A percentile compares a stretch with the other conserved stretches of the same genome.
These are phyloP conservation scores for Hypomecis punctinalis DNA, from an alignment of 2,888 invertebrate genomes.

Conservation along the genomic window DNA sequence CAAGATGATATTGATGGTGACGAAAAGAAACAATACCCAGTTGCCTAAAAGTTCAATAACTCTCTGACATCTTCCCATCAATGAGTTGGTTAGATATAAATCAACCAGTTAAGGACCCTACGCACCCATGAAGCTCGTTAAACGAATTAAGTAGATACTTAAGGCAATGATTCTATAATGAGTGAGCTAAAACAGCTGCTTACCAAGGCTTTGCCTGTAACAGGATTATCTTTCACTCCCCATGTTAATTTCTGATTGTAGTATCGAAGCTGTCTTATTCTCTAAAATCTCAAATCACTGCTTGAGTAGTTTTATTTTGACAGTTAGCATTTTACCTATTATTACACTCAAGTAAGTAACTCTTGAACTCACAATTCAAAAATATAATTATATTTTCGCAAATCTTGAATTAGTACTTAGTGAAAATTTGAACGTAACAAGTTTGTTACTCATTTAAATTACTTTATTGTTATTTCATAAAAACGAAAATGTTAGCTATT, in stretches of 20 bases:
- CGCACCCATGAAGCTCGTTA: slow-evolving; percentile 23
- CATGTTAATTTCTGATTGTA: background rate
- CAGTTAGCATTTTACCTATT: no score
- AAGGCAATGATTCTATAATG: slow-evolving; percentile 14
- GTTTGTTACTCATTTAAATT: no score
- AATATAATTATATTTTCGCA: no score
- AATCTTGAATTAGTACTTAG: no score
- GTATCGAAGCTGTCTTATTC: no score
- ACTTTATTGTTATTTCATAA: no score
- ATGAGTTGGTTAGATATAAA: slow-evolving; percentile 18
- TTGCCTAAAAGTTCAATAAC: slow-evolving; percentile 20
- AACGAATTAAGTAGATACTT: slow-evolving; percentile 21
- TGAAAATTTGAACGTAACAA: no score
- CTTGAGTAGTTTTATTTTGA: background rate
- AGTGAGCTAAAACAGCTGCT: slow-evolving; percentile 16
- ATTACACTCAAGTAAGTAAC: no score
- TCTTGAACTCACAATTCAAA: no score
- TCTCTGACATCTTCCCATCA: slow-evolving; percentile 21
- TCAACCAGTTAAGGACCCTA: slow-evolving; percentile 23
- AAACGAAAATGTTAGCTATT: no score
- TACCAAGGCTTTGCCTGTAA: background rate
- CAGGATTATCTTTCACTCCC: background rate
- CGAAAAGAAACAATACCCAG: slow-evolving; percentile 3
- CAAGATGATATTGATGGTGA: no score
- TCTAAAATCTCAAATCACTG: background rate